These are phyloP conservation scores for Andrena trimmerana DNA, from an alignment of 2,888 invertebrate species.

Conservation along the genomic window DNA sequence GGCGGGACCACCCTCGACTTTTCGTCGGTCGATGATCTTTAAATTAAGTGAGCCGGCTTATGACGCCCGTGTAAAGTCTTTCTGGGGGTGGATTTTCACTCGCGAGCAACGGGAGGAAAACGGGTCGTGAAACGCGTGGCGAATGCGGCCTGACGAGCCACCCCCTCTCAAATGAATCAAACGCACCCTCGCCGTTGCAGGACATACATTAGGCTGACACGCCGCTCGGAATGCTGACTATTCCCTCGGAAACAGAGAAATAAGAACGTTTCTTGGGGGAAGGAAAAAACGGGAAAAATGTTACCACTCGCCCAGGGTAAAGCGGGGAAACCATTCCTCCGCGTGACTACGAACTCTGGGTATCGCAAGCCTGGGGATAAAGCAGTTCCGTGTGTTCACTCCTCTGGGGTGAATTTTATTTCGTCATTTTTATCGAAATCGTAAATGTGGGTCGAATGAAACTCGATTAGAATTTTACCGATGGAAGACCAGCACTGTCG, in stretches of 20 bases:
- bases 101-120: conserved; percentile 30
- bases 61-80: conserved; percentile 82
- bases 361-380: not conserved
- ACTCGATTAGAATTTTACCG: not conserved
- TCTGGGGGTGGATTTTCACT: conserved; percentile 73
- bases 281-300: conserved; percentile 5
- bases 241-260: conserved; percentile 59
- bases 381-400: not conserved
- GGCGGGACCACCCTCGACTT: conserved; percentile 57
- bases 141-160: conserved; percentile 73
- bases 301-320: not conserved
- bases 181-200: conserved; percentile 69
- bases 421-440: not conserved
- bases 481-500: not conserved
- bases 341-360: conserved; percentile 1
- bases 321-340: conserved; percentile 32
- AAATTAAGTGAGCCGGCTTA: conserved; percentile 83
- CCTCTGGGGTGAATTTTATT: not conserved
- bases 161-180: conserved; percentile 75
- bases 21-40: conserved; percentile 78
- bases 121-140: conserved; percentile 78
- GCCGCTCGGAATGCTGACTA: conserved; percentile 70
- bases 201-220: conserved; percentile 73
- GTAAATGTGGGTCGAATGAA: not conserved
- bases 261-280: conserved; percentile 42